These are phyloP conservation scores for Chlamydotis undulata DNA, from an alignment of 2,113 vertebrate species.

Conservation along the genomic window DNA sequence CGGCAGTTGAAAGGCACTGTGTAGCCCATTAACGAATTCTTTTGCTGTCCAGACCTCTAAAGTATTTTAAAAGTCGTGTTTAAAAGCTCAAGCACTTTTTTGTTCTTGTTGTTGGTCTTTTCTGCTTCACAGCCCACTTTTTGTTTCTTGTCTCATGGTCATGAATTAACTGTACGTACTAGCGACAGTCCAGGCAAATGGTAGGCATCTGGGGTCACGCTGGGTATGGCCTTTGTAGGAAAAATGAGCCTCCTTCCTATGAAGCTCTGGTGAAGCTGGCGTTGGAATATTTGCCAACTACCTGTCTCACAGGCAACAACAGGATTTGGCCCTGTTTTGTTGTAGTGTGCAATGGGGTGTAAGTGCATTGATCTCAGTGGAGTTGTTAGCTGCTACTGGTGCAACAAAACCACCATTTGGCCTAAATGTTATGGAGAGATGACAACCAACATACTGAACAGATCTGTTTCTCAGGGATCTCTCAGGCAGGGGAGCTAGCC, in stretches of 20 bases:
- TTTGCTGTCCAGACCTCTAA: neutral
- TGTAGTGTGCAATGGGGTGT: neutral
- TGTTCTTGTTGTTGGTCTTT: neutral
- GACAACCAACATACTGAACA: neutral
- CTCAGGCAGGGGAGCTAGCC: neutral
- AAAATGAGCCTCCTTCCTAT: neutral
- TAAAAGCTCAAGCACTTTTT: neutral
- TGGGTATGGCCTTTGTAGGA: neutral
- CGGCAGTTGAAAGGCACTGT: neutral
- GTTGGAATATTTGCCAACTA: neutral
- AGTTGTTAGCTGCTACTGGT: neutral
- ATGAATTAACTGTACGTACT: neutral
- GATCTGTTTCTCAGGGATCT: neutral
- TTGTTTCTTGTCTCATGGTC: neutral
- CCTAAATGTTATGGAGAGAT: neutral
- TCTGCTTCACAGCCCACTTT: neutral
- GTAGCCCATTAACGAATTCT: constrained; percentile 5
- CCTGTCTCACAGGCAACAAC: neutral
- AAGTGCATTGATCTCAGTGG: neutral
- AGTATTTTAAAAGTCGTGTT: constrained; percentile 9
- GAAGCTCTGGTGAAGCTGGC: neutral
- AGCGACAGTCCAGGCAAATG: neutral
- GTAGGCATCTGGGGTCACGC: neutral
- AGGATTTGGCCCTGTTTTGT: neutral
- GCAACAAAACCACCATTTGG: neutral